These are phyloP conservation scores for Cydia strobilella DNA, from an alignment of 1,140 invertebrate genomes.

Conservation along the genomic window DNA sequence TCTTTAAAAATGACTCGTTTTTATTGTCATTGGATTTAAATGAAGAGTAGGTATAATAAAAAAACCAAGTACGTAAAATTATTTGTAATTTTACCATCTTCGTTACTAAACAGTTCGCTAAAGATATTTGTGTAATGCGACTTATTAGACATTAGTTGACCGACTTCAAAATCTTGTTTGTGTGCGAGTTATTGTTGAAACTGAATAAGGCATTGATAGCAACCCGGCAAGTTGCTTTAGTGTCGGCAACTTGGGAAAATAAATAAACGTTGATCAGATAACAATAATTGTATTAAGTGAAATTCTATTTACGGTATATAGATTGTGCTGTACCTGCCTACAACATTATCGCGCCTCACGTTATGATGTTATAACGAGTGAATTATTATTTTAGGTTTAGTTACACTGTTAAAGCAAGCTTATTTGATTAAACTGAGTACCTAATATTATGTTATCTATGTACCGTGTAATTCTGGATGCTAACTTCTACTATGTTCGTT, in stretches of 20 bases:
- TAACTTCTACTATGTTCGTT: no score
- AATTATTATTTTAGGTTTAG: no score
- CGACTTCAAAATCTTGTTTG: slow-evolving; percentile 20
- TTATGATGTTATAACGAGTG: no score
- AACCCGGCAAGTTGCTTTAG: not conserved
- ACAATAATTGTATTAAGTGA: slow-evolving; percentile 2
- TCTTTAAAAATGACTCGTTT: no score
- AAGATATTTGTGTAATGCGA: slow-evolving; percentile 7
- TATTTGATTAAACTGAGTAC: no score
- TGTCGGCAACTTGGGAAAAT: not conserved
- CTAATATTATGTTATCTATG: no score
- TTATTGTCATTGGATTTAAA: no score
- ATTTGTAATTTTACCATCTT: not conserved
- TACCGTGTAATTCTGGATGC: no score
- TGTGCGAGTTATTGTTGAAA: slow-evolving; percentile 11
- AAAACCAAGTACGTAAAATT: not conserved
- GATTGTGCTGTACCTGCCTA: not conserved
- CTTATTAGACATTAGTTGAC: slow-evolving; percentile 13
- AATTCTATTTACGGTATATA: not conserved
- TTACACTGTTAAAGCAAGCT: no score
- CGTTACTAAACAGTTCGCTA: not conserved
- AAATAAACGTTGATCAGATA: slow-evolving; percentile 7
- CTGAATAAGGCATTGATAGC: slow-evolving; percentile 14
- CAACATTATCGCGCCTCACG: not conserved
- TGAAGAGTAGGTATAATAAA: no score